Base-by-base conservation (phyloP, 2,113 vertebrate species). In the Xerus inauris region DNA sequence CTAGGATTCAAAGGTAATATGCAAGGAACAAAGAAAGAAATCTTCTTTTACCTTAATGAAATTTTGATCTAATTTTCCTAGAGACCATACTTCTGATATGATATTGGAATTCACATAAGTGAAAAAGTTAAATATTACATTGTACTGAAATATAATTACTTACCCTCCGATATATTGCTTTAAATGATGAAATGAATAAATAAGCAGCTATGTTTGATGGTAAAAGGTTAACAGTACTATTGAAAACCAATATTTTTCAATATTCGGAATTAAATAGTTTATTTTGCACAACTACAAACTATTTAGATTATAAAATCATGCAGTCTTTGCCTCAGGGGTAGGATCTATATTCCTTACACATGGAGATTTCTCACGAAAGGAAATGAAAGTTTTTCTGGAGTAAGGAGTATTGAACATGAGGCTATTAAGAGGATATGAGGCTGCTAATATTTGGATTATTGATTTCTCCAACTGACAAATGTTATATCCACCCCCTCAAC, bases 391-490 rank as follows among this genome's bases (percentile, higher is more conserved):
- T 93, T 96, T 96, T 94, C 96, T 91, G 91, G 92, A 95, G 80
- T 93, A 93, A 97, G 83, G 89, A 87, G 20, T 94, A 97, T 97
- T 94, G 97, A 97, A 93, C 95, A 95, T 51, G 47, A 97, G 47
- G 87, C 95, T 93, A 95, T 97, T 96, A 97, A 94, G 79, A 97
- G 91, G 89, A 93, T 91, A 96, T 93, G 93, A 94, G 77, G 59
- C 59, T 95, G 80, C 87, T 97, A 96, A 97, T 97, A 97, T 96
- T 96, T 96, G 80, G 97, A 94, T 94, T 93, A 96, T 95, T 96
- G 96, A 97, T 94, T 94, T 96, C 71, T 94, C 32, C 81, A 72
- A 51, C 65, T 87, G 94, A 97, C 57, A 87, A 96, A 97, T 97
- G 83, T 89, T 94, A 77, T 8, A 83, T 57, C 24, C 67, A 26